Evolutionary conservation across 1,140 invertebrate genomes (phyloP).

Genomic region (Daktulosphaira vitifoliae): DNA sequence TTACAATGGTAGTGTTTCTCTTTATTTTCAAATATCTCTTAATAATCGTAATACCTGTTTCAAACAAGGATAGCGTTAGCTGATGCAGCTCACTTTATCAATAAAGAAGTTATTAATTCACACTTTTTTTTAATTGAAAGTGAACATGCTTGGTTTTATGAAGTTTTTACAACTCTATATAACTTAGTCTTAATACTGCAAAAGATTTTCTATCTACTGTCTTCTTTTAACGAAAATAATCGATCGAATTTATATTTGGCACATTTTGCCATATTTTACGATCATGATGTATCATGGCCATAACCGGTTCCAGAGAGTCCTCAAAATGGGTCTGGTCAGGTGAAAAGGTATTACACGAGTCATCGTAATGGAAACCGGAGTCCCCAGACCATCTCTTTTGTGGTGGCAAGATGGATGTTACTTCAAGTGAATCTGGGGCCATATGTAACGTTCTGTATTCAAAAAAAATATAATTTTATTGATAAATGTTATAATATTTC

Average conservation of each 20-base stretch:
- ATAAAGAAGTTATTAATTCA: too few relatives aligned
- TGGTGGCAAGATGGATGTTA: neutral
- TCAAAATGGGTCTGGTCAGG: neutral
- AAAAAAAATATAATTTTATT: neutral
- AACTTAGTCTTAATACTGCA: too few relatives aligned
- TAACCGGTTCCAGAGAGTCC: slow-evolving; percentile 7
- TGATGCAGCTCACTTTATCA: too few relatives aligned
- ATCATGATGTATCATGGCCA: slow-evolving; percentile 15
- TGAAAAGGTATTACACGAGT: neutral
- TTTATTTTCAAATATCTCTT: too few relatives aligned
- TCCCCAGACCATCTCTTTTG: slow-evolving; percentile 21
- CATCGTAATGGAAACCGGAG: slow-evolving; percentile 6
- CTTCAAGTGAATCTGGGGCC: slow-evolving; percentile 12
- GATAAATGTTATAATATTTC: too few relatives aligned
- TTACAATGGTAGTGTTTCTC: too few relatives aligned
- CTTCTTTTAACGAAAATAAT: slow-evolving; percentile 7
- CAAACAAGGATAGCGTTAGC: too few relatives aligned
- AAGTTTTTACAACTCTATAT: too few relatives aligned
- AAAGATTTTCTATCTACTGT: too few relatives aligned
- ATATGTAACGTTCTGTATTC: slow-evolving; percentile 1
- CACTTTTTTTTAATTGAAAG: too few relatives aligned
- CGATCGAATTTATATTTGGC: slow-evolving; percentile 11
- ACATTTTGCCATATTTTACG: slow-evolving; percentile 30
- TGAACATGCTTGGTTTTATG: too few relatives aligned
- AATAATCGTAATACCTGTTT: too few relatives aligned